Evolutionary conservation across 2,113 vertebrate species (phyloP), one percentile per base, ranked within the genome.

Genomic region (Sorex fumeus): DNA sequence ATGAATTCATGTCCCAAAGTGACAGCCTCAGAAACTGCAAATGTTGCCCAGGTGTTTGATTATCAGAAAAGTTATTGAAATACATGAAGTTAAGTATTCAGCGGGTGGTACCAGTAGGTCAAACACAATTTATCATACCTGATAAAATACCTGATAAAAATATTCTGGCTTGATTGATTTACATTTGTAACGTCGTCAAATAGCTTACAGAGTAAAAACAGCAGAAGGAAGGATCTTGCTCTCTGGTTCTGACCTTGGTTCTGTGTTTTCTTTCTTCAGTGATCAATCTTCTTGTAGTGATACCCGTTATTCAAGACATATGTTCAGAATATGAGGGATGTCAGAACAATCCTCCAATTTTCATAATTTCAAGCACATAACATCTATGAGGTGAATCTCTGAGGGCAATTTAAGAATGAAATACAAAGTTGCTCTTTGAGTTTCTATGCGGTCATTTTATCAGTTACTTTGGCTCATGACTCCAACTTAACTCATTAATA

Each of bases 21-120:
- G 93, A 91, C 62, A 93, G 62, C 30, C 27, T 84, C 74, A 88
- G 81, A 76, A 18, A 77, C 78, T 88, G 43, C 15, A 25, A 77
- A 91, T 53, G 25, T 84, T 76, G 66, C 43, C 78, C 66, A 89
- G 36, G 75, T 90, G 78, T 84, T 47, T 94, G 79, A 66, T 88
- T 94, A 92, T 60, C 80, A 87, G 88, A 95, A 79, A 94, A 60
- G 64, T 32, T 93, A 87, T 18, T 83, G 60, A 96, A 92, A 95
- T 93, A 83, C 43, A 84, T 60, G 79, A 90, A 91, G 69, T 79
- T 69, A 87, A 47, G 47, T 87, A 90, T 62, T 78, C 90, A 79
- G 15, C 78, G 69, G 23, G 47, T 57, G 71, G 62, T 69, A 91
- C 25, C 28, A 84, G 40, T 25, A 91, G 93, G 69, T 87, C 90